Conservation (phyloP, 2,113 vertebrate species). For the Calypte anna region DNA sequence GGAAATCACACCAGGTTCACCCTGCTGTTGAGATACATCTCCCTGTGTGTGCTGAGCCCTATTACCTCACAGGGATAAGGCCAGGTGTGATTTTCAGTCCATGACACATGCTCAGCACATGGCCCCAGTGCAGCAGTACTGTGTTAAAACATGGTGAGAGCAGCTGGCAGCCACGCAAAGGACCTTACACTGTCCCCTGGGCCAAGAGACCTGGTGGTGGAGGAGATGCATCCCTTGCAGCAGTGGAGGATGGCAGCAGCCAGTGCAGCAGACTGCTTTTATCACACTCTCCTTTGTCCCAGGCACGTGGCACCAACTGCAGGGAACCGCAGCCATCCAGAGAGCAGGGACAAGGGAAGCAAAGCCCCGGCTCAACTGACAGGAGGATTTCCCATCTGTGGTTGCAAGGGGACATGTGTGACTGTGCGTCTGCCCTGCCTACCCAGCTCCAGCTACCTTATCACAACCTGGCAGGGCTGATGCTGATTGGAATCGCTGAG, state of each 20-base stretch:
- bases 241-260: not conserved
- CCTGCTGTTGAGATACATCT: not conserved
- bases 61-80: accelerated
- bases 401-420: accelerated
- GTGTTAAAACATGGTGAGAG: not conserved
- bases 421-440: not conserved
- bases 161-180: not conserved
- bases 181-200: accelerated
- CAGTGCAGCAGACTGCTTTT: not conserved
- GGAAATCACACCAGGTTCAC: not conserved
- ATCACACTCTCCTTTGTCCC: slow-evolving; percentile 47
- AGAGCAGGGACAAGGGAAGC: not conserved
- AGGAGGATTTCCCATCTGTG: not conserved
- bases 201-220: accelerated
- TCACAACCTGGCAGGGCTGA: accelerated
- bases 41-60: not conserved
- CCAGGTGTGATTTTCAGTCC: not conserved
- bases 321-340: not conserved
- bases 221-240: not conserved
- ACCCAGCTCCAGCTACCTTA: not conserved
- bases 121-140: accelerated
- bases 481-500: accelerated
- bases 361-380: not conserved
- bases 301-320: not conserved
- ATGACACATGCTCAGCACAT: accelerated